A percentile compares a stretch with the other conserved stretches of the same genome.
phyloP scores from a whole-genome alignment of 2,797 vertebrate genomes.

The Dicrostonyx torquatus region DNA sequence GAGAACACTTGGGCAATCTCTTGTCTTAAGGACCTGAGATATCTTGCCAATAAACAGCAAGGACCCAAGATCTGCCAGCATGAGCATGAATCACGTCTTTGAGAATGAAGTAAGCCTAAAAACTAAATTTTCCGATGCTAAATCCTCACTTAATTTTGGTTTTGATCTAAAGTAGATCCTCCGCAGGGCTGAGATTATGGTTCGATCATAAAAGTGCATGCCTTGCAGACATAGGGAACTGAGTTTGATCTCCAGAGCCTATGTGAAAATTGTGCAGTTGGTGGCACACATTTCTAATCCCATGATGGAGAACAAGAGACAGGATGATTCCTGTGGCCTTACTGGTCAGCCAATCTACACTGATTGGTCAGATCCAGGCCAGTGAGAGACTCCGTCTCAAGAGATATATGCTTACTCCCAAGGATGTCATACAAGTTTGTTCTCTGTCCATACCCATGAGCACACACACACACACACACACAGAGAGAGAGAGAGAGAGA shows the following conservation, averaged over 20 bases:
- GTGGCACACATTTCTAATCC: not conserved
- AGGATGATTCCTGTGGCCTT: not conserved
- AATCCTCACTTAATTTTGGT: not conserved
- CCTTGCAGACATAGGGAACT: not conserved
- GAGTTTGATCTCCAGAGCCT: not conserved
- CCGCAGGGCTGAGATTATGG: not conserved
- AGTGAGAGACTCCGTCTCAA: not conserved
- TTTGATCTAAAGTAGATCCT: not conserved
- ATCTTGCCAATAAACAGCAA: not conserved
- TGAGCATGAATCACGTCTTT: not conserved
- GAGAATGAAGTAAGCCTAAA: not conserved
- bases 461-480: rapidly evolving
- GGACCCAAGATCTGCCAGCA: not conserved
- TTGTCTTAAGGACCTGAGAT: not conserved
- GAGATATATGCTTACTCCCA: not conserved
- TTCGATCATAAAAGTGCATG: not conserved
- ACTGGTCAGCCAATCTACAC: not conserved
- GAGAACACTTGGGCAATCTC: not conserved
- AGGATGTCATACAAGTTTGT: not conserved
- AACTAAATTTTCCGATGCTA: not conserved
- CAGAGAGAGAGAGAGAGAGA: not conserved
- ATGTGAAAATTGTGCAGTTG: not conserved
- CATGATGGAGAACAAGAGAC: not conserved
- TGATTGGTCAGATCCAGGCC: not conserved
- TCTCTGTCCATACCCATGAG: not conserved